These are phyloP conservation scores for Oligia fasciuncula DNA, from an alignment of 2,888 invertebrate species.

Conservation along the genomic window DNA sequence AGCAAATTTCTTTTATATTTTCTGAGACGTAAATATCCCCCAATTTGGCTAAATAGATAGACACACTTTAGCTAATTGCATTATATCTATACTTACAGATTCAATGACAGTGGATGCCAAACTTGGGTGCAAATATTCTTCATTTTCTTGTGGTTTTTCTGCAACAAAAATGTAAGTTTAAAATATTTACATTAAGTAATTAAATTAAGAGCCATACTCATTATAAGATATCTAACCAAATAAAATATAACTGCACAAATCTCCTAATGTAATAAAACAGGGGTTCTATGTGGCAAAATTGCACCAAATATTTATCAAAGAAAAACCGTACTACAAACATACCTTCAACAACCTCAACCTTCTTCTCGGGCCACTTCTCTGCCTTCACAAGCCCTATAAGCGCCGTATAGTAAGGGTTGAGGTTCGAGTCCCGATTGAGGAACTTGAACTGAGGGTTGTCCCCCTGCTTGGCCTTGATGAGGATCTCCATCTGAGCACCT, in stretches of 20 bases:
- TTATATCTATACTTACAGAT: slow-evolving; percentile 89
- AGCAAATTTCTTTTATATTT: background rate
- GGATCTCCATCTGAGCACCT: slow-evolving; percentile 99
- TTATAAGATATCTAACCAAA: background rate
- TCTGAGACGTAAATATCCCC: background rate
- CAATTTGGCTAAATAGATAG: background rate
- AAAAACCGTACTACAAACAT: background rate
- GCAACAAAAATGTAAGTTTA: slow-evolving; percentile 56
- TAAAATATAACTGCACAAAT: background rate
- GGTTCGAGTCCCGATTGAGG: slow-evolving; percentile 94
- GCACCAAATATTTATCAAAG: background rate
- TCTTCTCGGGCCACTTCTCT: slow-evolving; percentile 84
- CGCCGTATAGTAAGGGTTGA: slow-evolving; percentile 97
- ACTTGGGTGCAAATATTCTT: slow-evolving; percentile 96
- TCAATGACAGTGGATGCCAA: slow-evolving; percentile 91
- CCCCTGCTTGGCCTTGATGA: slow-evolving; percentile 99
- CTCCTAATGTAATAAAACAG: background rate
- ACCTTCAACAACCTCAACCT: slow-evolving; percentile 81
- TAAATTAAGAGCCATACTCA: background rate
- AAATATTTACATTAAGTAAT: background rate
- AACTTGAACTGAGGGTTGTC: slow-evolving; percentile 98
- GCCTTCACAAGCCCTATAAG: slow-evolving; percentile 85
- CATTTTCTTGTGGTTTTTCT: slow-evolving; percentile 90
- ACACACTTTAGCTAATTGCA: background rate
- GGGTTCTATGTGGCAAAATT: background rate